phyloP scores from a whole-genome alignment of 2,888 invertebrate genomes.

The Tortricodes alternella region DNA sequence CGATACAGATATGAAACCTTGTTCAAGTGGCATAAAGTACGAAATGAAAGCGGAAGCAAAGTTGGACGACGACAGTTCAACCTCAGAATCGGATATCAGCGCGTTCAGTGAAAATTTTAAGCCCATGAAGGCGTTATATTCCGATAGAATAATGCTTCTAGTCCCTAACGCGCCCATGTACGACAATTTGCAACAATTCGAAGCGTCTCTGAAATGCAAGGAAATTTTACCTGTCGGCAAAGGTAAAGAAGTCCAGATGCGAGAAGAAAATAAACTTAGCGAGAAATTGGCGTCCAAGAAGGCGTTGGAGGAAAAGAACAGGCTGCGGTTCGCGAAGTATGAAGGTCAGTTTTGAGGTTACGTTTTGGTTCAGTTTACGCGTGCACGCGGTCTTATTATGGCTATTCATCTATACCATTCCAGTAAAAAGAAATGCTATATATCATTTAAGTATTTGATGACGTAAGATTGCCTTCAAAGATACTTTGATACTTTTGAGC shows the following conservation, averaged over 20 bases:
- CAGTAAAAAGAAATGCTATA: too few relatives aligned
- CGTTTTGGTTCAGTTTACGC: too few relatives aligned
- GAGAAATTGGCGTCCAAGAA: conserved; percentile 49
- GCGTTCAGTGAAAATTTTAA: conserved; percentile 82
- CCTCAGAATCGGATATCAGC: conserved; percentile 70
- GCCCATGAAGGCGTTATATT: conserved; percentile 87
- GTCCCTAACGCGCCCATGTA: conserved; percentile 82
- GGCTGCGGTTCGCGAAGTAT: conserved; percentile 66
- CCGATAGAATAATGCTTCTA: conserved; percentile 79
- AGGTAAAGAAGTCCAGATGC: conserved; percentile 51
- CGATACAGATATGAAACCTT: conserved; percentile 13
- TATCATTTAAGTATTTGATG: too few relatives aligned
- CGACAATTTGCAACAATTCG: conserved; percentile 87
- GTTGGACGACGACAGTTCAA: conserved; percentile 58
- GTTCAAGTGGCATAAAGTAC: conserved; percentile 8
- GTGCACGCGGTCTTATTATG: too few relatives aligned
- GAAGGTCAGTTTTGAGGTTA: conserved; percentile 71
- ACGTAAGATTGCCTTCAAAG: too few relatives aligned
- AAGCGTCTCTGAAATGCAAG: conserved; percentile 46
- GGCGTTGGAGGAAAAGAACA: conserved; percentile 62
- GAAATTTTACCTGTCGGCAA: conserved; percentile 56
- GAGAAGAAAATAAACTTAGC: conserved; percentile 59
- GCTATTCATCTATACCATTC: too few relatives aligned
- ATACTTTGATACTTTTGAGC: too few relatives aligned
- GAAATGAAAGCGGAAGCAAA: not conserved